A percentile compares a stretch with the other conserved stretches of the same genome.
Conservation (phyloP, 1,140 invertebrate genomes). For the Globodera ellingtonae region DNA sequence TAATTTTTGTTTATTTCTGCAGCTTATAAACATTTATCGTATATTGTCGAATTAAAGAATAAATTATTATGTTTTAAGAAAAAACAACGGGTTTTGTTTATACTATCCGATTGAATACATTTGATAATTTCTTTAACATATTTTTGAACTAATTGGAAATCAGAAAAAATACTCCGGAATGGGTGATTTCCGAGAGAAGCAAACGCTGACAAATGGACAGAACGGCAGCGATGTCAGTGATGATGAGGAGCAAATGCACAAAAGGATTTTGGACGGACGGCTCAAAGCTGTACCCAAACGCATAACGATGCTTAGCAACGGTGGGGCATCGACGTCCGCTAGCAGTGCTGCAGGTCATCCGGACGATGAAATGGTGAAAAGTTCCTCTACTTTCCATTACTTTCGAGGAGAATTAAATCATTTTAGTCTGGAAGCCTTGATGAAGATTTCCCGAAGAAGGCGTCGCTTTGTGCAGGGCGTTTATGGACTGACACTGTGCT, state of each 20-base stretch:
- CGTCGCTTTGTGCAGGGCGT: constrained; percentile 27
- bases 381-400: neutral
- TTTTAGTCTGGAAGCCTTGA: neutral
- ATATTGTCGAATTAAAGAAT: no score
- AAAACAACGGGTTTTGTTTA: no score
- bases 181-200: constrained; percentile 6
- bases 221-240: constrained; percentile 22
- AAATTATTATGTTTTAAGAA: no score
- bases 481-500: constrained; percentile 49
- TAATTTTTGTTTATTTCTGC: neutral
- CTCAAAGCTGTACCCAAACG: constrained; percentile 4
- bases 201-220: constrained; percentile 12
- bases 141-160: neutral
- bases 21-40: no score
- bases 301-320: neutral
- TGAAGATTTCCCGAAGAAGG: neutral
- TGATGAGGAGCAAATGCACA: neutral
- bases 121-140: no score
- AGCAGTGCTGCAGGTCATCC: no score
- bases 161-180: constrained; percentile 30
- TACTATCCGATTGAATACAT: no score
- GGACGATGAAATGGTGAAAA: neutral
- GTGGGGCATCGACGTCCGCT: neutral
- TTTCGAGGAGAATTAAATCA: constrained; percentile 13
- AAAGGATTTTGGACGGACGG: neutral